Evolutionary conservation across 2,113 vertebrate genomes (phyloP).

Genomic region (Bostrychus sinensis): DNA sequence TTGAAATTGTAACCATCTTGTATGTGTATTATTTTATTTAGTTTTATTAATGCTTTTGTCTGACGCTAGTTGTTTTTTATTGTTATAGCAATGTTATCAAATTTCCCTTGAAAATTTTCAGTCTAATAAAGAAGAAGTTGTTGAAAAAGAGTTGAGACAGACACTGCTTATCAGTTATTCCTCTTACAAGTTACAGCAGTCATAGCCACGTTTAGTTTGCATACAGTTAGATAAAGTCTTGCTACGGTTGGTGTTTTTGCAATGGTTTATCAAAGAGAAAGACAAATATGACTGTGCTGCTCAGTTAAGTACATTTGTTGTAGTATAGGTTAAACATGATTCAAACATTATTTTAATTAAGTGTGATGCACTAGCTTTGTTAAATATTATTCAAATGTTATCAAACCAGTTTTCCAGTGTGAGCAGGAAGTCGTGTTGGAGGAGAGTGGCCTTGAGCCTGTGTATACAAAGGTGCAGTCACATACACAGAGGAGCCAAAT

Average conservation of each 20-base stretch:
- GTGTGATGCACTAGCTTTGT: too few species aligned
- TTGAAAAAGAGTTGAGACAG: too few species aligned
- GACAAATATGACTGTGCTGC: not conserved
- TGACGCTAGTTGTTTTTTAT: too few species aligned
- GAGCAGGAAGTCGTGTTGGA: conserved; percentile 35
- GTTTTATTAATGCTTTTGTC: too few species aligned
- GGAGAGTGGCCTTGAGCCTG: conserved; percentile 6
- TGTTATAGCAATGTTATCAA: too few species aligned
- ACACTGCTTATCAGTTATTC: conserved; percentile 13
- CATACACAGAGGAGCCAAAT: not conserved
- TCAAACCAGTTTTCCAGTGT: conserved; percentile 58
- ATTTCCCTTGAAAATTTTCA: too few species aligned
- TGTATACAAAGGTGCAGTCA: conserved; percentile 2
- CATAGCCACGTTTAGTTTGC: conserved; percentile 56
- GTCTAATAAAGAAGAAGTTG: too few species aligned
- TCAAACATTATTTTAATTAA: too few species aligned
- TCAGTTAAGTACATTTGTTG: too few species aligned
- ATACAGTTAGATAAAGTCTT: conserved; percentile 42
- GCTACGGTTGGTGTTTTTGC: not conserved
- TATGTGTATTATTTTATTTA: too few species aligned
- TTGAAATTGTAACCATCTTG: too few species aligned
- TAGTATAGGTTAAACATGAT: too few species aligned
- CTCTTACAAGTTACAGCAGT: conserved; percentile 18
- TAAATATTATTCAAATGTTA: conserved; percentile 24
- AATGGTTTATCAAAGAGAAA: not conserved